Base-by-base conservation (phyloP, 2,113 vertebrate genomes). In the Psilopogon haemacephalus region DNA sequence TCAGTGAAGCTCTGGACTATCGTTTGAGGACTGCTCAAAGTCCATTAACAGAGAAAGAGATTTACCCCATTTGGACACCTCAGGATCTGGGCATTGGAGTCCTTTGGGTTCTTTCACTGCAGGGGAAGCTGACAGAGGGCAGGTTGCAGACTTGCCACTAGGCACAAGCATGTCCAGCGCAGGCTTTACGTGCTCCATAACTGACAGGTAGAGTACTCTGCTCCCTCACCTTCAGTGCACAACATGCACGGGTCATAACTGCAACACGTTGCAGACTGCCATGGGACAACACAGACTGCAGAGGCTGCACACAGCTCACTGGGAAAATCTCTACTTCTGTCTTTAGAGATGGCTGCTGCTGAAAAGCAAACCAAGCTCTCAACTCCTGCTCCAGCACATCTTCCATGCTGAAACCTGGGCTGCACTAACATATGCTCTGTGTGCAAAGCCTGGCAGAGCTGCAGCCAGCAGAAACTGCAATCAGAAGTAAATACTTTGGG, bases 401-500 rank as follows among this genome's bases (percentile, higher is more conserved):
- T 85, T 92, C 78, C 42, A 64, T 0, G 0, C 70, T 81, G 50
- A 88, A 94, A 81, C 64, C 70, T 73, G 68, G 56, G 65, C 71
- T 71, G 42, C 64, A 92, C 83, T 89, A 95, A 95, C 94, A 97
- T 95, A 93, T 95, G 94, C 94, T 93, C 94, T 94, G 50, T 84
- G 90, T 91, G 78, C 73, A 56, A 91, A 93, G 67, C 89, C 93
- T 89, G 82, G 88, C 86, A 95, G 83, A 91, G 75, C 63, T 71
- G 42, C 55, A 91, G 84, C 96, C 94, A 94, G 91, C 93, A 94
- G 83, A 95, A 94, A 94, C 48, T 52, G 54, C 84, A 91, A 88
- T 93, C 84, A 95, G 84, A 92, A 96, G 76, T 80, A 95, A 95
- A 95, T 94, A 84, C 93, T 90, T 93, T 9, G 38, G 90, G 86